Conservation (phyloP, 53 echinoderm and acorn worm species). For the Mesocentrotus franciscanus region DNA sequence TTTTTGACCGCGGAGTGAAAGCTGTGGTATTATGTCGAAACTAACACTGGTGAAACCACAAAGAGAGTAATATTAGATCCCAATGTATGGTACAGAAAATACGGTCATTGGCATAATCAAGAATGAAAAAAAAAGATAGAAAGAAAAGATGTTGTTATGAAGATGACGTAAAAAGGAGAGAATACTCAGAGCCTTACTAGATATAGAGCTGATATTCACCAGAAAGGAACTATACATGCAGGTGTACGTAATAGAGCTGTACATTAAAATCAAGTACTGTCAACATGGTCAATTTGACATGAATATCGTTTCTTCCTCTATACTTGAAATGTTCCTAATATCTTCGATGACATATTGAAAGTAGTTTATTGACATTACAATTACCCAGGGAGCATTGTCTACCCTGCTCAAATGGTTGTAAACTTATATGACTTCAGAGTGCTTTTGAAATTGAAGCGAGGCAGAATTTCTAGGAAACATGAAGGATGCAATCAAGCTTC, state of each 20-base stretch:
- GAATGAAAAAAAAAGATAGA: not conserved
- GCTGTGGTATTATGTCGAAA: not conserved
- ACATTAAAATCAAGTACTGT: not conserved
- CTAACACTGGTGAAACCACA: not conserved
- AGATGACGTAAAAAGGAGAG: not conserved
- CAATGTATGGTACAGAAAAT: not conserved
- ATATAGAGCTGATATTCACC: not conserved
- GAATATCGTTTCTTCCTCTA: not conserved
- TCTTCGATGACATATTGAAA: constrained; percentile 5
- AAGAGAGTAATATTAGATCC: not conserved
- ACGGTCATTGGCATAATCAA: not conserved
- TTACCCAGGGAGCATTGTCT: not conserved
- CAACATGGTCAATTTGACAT: not conserved
- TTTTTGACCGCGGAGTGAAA: not conserved
- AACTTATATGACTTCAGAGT: not conserved
- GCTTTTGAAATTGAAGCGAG: constrained; percentile 4
- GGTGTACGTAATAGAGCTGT: not conserved
- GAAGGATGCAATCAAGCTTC: not conserved
- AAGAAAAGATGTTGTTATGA: not conserved
- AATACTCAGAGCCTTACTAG: not conserved
- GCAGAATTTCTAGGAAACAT: not conserved
- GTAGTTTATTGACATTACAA: constrained; percentile 36
- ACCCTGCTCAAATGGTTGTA: not conserved
- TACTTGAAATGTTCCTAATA: not conserved
- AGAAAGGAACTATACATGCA: not conserved